Base-by-base conservation (phyloP, 2,888 invertebrate genomes). In the Neelides folsomi region DNA sequence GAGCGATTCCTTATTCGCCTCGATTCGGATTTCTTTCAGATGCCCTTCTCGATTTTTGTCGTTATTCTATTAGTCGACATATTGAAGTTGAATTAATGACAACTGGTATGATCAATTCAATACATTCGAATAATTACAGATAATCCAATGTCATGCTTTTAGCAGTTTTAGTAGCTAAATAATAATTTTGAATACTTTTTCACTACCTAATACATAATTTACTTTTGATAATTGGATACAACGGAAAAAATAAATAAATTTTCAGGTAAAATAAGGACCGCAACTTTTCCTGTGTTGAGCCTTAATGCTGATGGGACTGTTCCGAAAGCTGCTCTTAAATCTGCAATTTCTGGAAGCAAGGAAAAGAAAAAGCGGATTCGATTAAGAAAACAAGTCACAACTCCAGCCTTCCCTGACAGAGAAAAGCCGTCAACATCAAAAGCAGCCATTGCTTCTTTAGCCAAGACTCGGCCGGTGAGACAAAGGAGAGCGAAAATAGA, bases 31-130 rank as follows among this genome's bases (percentile, higher is more conserved):
- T 54, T 42, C 38, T 64, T 8, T 55, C 56, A 36, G 60, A 59
- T 35, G 62, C 59, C n/a, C 51, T 58, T 10, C 49, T 62, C 10
- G 64, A 64, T 46, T 64, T 56, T 43, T 56, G 56, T 49, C 59
- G 64, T 1, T 60, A 62, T 19, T 55, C 57, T n/a, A 58, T 64
- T 15, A 58, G 53, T n/a, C 51, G 57, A 12, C 54, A 60, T 44
- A 49, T 62, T 27, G 64, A 64, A 52, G 45, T 56, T 34, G 46
- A 54, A 40, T 42, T 64, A 5, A 47, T 51, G 20, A 54, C 51
- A 9, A 34, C 52, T 18, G 63, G 63, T 63, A 54, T 12, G 18
- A 15, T 9, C 34, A 16, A 20, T 39, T n/a, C 27, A 43, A 9
- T 34, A 13, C 4, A 46, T 6, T 34, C n/a, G n/a, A n/a, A 36